Base-by-base conservation (phyloP, 2,888 invertebrate species). In the Ethmia dodecea region DNA sequence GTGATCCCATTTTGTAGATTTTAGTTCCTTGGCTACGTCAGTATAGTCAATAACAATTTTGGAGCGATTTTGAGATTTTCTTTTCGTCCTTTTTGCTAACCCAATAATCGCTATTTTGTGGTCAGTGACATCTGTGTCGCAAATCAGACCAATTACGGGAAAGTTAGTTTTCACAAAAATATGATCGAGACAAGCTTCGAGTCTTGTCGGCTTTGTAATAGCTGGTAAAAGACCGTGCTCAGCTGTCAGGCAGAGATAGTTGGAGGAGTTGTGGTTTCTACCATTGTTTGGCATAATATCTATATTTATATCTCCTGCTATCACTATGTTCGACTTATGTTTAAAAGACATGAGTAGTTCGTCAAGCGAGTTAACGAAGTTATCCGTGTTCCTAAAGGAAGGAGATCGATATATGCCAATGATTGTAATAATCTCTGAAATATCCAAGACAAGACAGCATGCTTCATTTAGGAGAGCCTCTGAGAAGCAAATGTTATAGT, bases 361-460 rank as follows among this genome's bases (percentile, higher is more conserved):
- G 3, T 28, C 28, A 9, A 33, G 10, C 9, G 20, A 20, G 5
- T 12, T 20, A 4, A 28, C 5, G n/a, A 33, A 33, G 1, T 3
- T 12, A 2, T 2, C 9, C 12, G 13, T 9, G 9, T 33, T 13
- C 2, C 13, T 20, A n/a, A 36, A 31, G 8, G 28, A 31, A 3
- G 37, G 37, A 1, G 33, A 29, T 8, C 33, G 31, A n/a, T 37
- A 37, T 2, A 37, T 3, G 8, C 29, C 28, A 3, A 37, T 3
- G 1, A 29, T 20, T 4, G 33, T 18, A 3, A 24, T 5, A 3
- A 6, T 2, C 1, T 33, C 15, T 0, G 28, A 13, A 1, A 37
- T 28, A 9, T 32, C 25, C 3, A 37, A 3, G 1, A 28, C 3
- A 6, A 37, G 12, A 24, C 32, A 12, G 13, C 25, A 24, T 2